phyloP scores from a whole-genome alignment of 2,888 invertebrate species.

The Napeogenes sylphis region DNA sequence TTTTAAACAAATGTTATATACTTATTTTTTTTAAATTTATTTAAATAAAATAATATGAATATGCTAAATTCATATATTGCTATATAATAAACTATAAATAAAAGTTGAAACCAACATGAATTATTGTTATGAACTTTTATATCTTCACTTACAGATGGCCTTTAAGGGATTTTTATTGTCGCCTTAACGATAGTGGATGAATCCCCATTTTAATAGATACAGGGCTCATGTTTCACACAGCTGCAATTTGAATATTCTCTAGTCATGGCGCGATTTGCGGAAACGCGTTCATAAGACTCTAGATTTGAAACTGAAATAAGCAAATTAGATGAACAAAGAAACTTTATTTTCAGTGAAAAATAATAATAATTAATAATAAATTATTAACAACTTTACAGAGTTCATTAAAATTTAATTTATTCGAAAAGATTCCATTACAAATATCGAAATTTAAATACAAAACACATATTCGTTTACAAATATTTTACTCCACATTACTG shows the following conservation, averaged over 20 bases:
- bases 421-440: no score
- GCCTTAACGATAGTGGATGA: constrained; percentile 11
- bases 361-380: no score
- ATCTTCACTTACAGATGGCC: constrained; percentile 11
- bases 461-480: no score
- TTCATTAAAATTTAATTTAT: no score
- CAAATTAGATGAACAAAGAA: not conserved
- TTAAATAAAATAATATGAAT: no score
- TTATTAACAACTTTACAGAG: no score
- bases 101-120: constrained; percentile 5
- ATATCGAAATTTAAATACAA: no score
- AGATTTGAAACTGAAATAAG: not conserved
- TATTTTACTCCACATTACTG: no score
- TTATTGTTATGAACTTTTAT: constrained; percentile 17
- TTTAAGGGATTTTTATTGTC: constrained; percentile 11
- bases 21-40: no score
- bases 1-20: no score
- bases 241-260: constrained; percentile 15
- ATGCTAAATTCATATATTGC: not conserved
- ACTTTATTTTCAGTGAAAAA: not conserved
- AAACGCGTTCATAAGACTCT: not conserved
- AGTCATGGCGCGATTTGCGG: constrained; percentile 9
- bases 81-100: no score
- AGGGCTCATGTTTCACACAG: constrained; percentile 11
- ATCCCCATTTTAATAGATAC: constrained; percentile 12